Conservation (phyloP, 2,888 invertebrate species). For the Aleiodes leptofemur region DNA sequence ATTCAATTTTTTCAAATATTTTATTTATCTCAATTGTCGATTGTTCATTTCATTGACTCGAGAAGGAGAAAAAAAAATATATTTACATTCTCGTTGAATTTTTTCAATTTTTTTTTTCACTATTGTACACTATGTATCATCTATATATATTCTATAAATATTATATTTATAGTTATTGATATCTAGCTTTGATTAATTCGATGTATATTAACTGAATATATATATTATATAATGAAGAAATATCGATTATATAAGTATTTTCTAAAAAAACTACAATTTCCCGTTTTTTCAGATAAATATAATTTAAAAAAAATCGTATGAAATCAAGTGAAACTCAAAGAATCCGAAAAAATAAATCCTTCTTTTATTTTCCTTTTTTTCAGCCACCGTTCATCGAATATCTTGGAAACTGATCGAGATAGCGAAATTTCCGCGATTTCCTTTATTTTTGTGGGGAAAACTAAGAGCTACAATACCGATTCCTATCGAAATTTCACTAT, state of each 20-base stretch:
- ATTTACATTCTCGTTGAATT: slow-evolving; percentile 18
- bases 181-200: slow-evolving; percentile 12
- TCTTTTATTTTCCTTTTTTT: too few species aligned
- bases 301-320: too few species aligned
- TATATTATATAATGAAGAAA: slow-evolving; percentile 16
- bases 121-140: too few species aligned
- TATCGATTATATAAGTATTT: neutral
- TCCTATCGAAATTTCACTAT: too few species aligned
- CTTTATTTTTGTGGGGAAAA: too few species aligned
- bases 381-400: too few species aligned
- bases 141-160: slow-evolving; percentile 30
- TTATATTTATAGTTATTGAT: slow-evolving; percentile 22
- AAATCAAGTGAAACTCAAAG: too few species aligned
- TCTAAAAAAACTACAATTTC: too few species aligned
- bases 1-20: neutral
- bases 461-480: neutral
- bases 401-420: too few species aligned
- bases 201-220: slow-evolving; percentile 26
- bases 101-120: too few species aligned
- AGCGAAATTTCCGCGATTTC: too few species aligned
- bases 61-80: neutral
- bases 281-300: neutral
- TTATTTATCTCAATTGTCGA: neutral
- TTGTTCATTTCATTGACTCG: neutral
- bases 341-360: too few species aligned